Evolutionary conservation across 2,888 invertebrate genomes (phyloP), one percentile per base, ranked within the genome.

Genomic region (Rhingia campestris): DNA sequence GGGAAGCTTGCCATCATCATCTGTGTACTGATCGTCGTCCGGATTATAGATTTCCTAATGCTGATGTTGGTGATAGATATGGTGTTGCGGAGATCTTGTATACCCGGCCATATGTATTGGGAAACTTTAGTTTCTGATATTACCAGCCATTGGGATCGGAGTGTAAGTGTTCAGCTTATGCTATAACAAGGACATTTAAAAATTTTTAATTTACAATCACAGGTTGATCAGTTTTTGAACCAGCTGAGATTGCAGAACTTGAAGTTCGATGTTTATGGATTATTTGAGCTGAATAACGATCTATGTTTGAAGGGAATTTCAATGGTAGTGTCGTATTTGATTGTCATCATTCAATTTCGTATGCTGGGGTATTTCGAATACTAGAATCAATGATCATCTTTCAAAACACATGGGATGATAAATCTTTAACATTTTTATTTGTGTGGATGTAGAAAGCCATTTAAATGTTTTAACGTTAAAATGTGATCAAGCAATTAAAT

Each of bases 191-290:
- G n/a, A 9, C 45, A 30, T 45, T 45, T 6, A 45, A 1, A 12
- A 4, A 45, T 6, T 53, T 4, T 45, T 6, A 30, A 3, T 30
- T 51, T 51, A 45, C 35, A 4, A 14, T n/a, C 0, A 33, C n/a
- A 75, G 81, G 81, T 76, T 35, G 76, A 81, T 0, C 9, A 61
- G 0, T 82, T 82, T 39, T 63, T 82, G 32, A 51, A 33, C 10
- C 82, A 82, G 7, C 2, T 58, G 0, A 30, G 30, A 6, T 53
- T 77, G n/a, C 49, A 82, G 22, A 33, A 67, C 3, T 7, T 77
- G 7, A 54, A 56, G 7, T 63, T 82, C 14, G 35, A 73, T 32
- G 51, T 77, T 1, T 73, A 45, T 32, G 76, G 76, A 6, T 32
- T 82, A 7, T 82, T 76, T 7, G n/a, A 63, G n/a, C 4, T 77